Evolutionary conservation across 1,140 invertebrate genomes (phyloP).

Genomic region (Druon quercuslanigerum): DNA sequence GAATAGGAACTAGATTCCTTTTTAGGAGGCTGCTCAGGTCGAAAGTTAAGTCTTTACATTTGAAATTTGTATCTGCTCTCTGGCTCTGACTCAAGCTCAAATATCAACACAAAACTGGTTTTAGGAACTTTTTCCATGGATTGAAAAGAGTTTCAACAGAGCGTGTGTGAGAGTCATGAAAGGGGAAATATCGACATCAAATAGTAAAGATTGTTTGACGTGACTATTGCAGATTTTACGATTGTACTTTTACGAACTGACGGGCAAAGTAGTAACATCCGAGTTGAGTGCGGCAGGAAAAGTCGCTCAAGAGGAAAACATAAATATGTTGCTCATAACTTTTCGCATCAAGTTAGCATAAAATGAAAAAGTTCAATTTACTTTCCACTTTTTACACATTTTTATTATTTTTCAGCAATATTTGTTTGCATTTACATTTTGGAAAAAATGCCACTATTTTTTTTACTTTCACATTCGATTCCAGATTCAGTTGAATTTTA

Average conservation of each 20-base stretch:
- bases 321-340: neutral
- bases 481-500: no score
- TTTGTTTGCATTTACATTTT: no score
- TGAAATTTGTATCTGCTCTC: conserved; percentile 40
- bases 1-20: conserved; percentile 60
- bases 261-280: neutral
- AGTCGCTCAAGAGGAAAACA: neutral
- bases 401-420: no score
- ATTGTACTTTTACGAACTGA: conserved; percentile 3
- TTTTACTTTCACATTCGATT: no score
- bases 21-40: conserved; percentile 41
- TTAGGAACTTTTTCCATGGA: no score
- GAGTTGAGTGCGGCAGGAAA: neutral
- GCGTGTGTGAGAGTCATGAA: neutral
- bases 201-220: conserved; percentile 1
- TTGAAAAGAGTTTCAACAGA: neutral
- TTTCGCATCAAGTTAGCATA: no score
- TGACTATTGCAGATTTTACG: conserved; percentile 2
- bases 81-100: neutral
- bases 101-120: neutral
- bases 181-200: conserved; percentile 1
- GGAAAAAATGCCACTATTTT: no score
- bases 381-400: no score
- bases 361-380: no score
- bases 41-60: conserved; percentile 51